A percentile compares a stretch with the other conserved stretches of the same genome.
These are phyloP conservation scores for Automeris io DNA, from an alignment of 2,888 invertebrate genomes.

Conservation along the genomic window DNA sequence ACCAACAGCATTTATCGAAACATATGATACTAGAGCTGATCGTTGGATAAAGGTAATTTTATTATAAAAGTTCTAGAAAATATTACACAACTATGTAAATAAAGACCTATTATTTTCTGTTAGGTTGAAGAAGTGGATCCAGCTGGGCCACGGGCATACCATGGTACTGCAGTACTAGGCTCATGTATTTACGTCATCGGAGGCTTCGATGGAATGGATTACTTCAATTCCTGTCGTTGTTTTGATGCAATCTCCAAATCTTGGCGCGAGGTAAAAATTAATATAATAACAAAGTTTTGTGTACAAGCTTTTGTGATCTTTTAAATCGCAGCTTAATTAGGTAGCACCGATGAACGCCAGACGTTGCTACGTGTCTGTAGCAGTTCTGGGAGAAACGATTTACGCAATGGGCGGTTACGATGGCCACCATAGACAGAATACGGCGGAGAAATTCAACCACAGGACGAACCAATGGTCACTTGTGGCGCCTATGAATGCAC, in stretches of 20 bases:
- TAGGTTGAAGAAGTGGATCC: constrained; percentile 87
- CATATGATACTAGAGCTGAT: constrained; percentile 92
- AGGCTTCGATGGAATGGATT: constrained; percentile 93
- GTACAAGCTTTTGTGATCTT: neutral
- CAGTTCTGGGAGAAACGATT: constrained; percentile 84
- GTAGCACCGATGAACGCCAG: constrained; percentile 93
- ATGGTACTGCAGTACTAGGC: constrained; percentile 93
- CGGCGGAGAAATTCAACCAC: constrained; percentile 90
- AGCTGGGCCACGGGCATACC: constrained; percentile 92
- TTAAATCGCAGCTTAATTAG: constrained; percentile 28
- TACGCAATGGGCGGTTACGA: constrained; percentile 94
- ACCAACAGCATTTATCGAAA: constrained; percentile 88
- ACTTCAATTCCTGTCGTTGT: constrained; percentile 90
- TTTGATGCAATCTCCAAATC: constrained; percentile 90
- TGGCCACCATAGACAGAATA: constrained; percentile 90
- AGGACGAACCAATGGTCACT: constrained; percentile 92
- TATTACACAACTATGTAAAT: neutral
- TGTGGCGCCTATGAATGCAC: constrained; percentile 91
- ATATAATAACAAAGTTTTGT: neutral
- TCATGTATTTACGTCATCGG: constrained; percentile 92
- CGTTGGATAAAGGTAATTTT: constrained; percentile 85
- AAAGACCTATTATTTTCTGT: neutral
- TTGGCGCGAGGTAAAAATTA: constrained; percentile 84
- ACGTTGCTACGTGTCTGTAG: constrained; percentile 91
- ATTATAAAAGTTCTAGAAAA: neutral